Evolutionary conservation across 2,797 vertebrate species (phyloP).

Genomic region (Crocidura indochinensis): DNA sequence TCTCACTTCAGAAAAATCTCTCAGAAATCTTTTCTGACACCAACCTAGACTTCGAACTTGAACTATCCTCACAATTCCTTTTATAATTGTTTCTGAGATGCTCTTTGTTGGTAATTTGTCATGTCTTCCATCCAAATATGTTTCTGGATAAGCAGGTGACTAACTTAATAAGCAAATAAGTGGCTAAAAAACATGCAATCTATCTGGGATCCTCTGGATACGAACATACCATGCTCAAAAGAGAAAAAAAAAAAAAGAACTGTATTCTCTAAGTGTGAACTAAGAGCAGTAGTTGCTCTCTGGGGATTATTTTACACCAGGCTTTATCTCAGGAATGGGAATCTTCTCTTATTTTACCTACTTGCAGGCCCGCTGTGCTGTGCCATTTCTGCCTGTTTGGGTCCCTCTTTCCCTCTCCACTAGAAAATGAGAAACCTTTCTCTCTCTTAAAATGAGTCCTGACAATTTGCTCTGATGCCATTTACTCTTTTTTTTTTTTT

Average conservation of each 20-base stretch:
- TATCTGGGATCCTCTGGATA: too few relatives aligned
- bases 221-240: too few relatives aligned
- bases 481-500: constrained; percentile 58
- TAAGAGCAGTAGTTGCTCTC: too few relatives aligned
- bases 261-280: too few relatives aligned
- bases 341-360: fast-evolving
- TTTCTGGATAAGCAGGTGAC: background rate
- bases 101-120: fast-evolving
- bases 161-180: background rate
- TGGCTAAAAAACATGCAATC: too few relatives aligned
- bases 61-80: background rate
- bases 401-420: background rate
- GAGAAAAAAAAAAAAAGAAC: too few relatives aligned
- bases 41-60: too few relatives aligned
- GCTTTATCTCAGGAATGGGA: background rate
- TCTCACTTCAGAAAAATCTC: background rate
- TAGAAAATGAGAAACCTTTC: constrained; percentile 3
- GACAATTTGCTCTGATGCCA: constrained; percentile 64
- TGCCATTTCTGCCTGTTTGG: constrained; percentile 42
- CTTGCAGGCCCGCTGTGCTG: background rate
- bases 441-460: constrained; percentile 14
- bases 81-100: background rate
- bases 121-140: fast-evolving
- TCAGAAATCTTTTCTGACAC: background rate
- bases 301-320: background rate